Percentiles rank a stretch among this genome's conserved stretches.
phyloP scores from a whole-genome alignment of 2,113 vertebrate genomes.

The sheep (Ovis aries) region DNA sequence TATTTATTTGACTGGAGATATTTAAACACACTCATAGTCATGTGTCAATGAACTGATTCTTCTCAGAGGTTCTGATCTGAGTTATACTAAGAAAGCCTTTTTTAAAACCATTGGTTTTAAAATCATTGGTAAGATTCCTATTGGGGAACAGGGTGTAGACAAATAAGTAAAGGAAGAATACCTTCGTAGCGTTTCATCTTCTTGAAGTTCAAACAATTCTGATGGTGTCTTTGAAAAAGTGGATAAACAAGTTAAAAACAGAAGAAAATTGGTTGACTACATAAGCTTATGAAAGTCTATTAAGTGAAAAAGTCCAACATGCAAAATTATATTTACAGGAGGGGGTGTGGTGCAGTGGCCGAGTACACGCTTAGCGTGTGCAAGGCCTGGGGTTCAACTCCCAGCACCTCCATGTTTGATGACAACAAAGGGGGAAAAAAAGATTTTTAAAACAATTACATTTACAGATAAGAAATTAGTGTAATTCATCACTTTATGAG shows the following conservation, averaged over 20 bases:
- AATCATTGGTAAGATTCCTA: background rate
- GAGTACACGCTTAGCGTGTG: background rate
- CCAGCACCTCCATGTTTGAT: background rate
- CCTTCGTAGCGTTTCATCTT: conserved; percentile 92
- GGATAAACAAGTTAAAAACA: background rate
- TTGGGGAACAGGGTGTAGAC: background rate
- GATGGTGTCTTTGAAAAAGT: conserved; percentile 72
- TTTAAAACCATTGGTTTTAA: background rate
- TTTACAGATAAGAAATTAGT: background rate
- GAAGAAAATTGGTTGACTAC: background rate
- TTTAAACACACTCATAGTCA: background rate
- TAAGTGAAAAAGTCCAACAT: background rate
- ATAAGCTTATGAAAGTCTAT: background rate
- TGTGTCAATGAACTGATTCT: background rate
- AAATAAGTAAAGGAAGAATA: conserved; percentile 52
- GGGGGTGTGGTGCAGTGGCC: background rate
- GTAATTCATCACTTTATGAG: background rate
- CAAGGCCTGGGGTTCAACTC: background rate
- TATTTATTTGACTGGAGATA: background rate
- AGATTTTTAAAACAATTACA: background rate
- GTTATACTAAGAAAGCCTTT: background rate
- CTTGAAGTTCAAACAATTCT: conserved; percentile 83
- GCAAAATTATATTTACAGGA: background rate
- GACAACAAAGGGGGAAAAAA: background rate
- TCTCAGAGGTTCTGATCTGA: background rate